Percentiles rank a stretch among this genome's conserved stretches.
Evolutionary conservation across 2,113 vertebrate species (phyloP).

Genomic region (Pseudorectes ferrugineus): DNA sequence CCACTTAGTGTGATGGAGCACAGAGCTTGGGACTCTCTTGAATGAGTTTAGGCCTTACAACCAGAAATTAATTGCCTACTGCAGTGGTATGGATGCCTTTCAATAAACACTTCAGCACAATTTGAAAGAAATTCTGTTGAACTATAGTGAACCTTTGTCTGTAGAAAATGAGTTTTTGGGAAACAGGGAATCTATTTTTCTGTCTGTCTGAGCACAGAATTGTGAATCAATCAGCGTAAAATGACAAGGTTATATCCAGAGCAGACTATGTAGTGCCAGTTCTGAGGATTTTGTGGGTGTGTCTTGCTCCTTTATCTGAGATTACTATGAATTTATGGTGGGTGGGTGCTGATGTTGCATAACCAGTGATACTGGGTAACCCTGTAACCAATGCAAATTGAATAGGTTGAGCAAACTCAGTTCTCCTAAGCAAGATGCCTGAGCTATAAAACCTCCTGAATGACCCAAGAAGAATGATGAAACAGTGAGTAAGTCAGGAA

Average conservation of each 20-base stretch:
- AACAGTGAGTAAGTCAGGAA: neutral
- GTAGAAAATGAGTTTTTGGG: neutral
- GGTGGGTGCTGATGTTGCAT: neutral
- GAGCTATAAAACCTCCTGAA: neutral
- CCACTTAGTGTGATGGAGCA: neutral
- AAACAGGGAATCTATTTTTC: neutral
- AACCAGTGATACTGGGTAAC: neutral
- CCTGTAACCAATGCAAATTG: neutral
- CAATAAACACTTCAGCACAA: neutral
- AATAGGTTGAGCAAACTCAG: neutral
- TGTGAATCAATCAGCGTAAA: neutral
- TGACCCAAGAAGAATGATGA: neutral
- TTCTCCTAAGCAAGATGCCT: neutral
- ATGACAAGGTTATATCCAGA: neutral
- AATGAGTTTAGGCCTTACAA: neutral
- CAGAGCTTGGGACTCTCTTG: neutral
- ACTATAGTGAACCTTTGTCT: neutral
- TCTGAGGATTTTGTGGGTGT: neutral
- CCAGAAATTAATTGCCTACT: neutral
- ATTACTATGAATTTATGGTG: neutral
- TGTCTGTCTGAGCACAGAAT: neutral
- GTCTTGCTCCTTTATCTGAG: neutral
- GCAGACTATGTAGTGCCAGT: fast-evolving
- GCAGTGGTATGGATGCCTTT: neutral
- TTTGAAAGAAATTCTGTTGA: neutral